Evolutionary conservation across 2,797 vertebrate genomes (phyloP).

Genomic region (Artibeus lituratus): DNA sequence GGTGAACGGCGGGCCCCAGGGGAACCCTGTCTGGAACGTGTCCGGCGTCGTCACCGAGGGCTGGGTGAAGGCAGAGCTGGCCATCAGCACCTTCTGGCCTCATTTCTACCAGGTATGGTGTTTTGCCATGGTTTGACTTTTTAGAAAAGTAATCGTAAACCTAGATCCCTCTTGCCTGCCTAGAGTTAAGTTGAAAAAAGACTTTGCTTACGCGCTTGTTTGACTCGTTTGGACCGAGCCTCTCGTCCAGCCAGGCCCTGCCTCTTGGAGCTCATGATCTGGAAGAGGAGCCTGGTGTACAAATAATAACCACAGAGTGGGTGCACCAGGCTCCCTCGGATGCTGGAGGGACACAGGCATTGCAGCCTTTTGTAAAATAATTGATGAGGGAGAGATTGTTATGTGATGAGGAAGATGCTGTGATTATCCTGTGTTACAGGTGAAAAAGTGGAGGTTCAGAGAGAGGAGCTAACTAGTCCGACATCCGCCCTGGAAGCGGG

Average conservation of each 20-base stretch:
- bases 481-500: not conserved
- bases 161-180: not conserved
- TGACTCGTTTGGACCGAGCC: fast-evolving
- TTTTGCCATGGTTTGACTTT: not conserved
- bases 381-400: not conserved
- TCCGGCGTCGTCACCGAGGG: conserved; percentile 93
- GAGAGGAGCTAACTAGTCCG: not conserved
- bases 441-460: not conserved
- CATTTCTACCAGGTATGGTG: conserved; percentile 94
- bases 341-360: not conserved
- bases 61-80: conserved; percentile 96
- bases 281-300: not conserved
- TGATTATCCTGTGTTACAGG: not conserved
- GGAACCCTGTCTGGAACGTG: conserved; percentile 96
- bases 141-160: not conserved
- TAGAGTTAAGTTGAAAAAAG: not conserved
- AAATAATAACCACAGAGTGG: not conserved
- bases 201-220: not conserved
- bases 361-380: not conserved
- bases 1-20: conserved; percentile 95
- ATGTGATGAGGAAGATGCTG: not conserved
- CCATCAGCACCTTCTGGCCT: conserved; percentile 98
- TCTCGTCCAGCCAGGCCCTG: not conserved
- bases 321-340: not conserved
- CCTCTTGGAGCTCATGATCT: not conserved